These are phyloP conservation scores for Leptothorax acervorum DNA, from an alignment of 2,888 invertebrate species.

Conservation along the genomic window DNA sequence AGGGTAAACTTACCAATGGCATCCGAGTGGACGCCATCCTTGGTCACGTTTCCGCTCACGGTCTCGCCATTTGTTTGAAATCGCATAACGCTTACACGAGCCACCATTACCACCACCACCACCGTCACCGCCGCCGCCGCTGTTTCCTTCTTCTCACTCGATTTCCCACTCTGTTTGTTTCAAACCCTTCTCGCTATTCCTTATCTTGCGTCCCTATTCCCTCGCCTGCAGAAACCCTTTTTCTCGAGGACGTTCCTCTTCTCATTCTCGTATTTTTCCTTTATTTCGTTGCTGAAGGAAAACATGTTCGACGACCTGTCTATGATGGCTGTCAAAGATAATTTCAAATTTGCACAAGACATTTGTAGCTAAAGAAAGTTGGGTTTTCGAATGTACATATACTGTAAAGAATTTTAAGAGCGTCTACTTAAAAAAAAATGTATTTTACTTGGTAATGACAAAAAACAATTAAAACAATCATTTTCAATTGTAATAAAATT, in stretches of 20 bases:
- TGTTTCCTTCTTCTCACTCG: conserved; percentile 69
- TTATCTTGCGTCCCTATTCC: neutral
- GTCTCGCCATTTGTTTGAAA: conserved; percentile 78
- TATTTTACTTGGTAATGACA: neutral
- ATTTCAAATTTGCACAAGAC: neutral
- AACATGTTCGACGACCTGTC: conserved; percentile 6
- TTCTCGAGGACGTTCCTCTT: conserved; percentile 12
- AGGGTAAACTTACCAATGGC: conserved; percentile 71
- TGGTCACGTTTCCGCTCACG: conserved; percentile 73
- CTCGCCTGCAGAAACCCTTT: conserved; percentile 12
- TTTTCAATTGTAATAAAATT: neutral
- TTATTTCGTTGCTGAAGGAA: neutral
- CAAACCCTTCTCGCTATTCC: conserved; percentile 30
- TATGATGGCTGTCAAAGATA: conserved; percentile 26
- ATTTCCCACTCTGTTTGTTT: conserved; percentile 67
- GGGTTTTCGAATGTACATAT: neutral
- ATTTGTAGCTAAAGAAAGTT: neutral
- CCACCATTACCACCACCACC: conserved; percentile 64
- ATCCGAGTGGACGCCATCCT: conserved; percentile 67
- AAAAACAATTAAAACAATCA: neutral
- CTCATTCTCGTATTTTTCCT: conserved; percentile 3
- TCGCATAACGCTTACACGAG: conserved; percentile 77
- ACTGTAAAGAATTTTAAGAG: neutral
- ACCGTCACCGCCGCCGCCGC: conserved; percentile 46
- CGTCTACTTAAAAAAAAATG: neutral